These are phyloP conservation scores for Axinella damicornis DNA, from an alignment of 37 sponge, comb jelly and placozoan species.

Conservation along the genomic window DNA sequence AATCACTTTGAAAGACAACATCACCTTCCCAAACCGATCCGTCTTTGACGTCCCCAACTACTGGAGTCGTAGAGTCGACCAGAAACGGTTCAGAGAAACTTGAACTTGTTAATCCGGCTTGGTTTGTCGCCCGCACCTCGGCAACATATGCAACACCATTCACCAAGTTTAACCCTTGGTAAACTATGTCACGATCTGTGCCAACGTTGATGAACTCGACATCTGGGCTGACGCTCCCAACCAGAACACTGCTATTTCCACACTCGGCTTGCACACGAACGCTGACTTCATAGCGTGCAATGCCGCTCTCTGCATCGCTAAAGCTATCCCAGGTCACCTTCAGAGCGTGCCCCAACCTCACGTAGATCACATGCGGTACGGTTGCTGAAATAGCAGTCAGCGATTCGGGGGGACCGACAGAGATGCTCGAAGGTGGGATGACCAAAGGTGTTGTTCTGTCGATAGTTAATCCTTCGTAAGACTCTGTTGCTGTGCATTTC, in stretches of 20 bases:
- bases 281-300: conserved; percentile 68
- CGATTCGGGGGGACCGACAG: background rate
- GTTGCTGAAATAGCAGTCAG: conserved; percentile 11
- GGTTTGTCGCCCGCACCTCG: conserved; percentile 58
- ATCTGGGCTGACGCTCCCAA: background rate
- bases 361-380: conserved; percentile 35
- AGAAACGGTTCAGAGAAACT: conserved; percentile 63
- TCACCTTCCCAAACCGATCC: conserved; percentile 80
- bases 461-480: conserved; percentile 34
- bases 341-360: conserved; percentile 13
- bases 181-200: background rate
- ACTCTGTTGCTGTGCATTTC: conserved; percentile 56
- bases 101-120: conserved; percentile 48
- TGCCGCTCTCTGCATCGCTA: conserved; percentile 65
- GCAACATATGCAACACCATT: conserved; percentile 51
- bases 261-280: conserved; percentile 48
- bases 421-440: background rate
- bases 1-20: conserved; percentile 66
- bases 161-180: conserved; percentile 10
- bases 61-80: conserved; percentile 9
- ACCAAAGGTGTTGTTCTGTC: conserved; percentile 71
- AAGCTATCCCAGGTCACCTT: conserved; percentile 64
- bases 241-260: background rate
- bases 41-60: conserved; percentile 76
- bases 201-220: conserved; percentile 8